phyloP scores from a whole-genome alignment of 2,797 vertebrate genomes.

The Percopsis omiscomaycus region DNA sequence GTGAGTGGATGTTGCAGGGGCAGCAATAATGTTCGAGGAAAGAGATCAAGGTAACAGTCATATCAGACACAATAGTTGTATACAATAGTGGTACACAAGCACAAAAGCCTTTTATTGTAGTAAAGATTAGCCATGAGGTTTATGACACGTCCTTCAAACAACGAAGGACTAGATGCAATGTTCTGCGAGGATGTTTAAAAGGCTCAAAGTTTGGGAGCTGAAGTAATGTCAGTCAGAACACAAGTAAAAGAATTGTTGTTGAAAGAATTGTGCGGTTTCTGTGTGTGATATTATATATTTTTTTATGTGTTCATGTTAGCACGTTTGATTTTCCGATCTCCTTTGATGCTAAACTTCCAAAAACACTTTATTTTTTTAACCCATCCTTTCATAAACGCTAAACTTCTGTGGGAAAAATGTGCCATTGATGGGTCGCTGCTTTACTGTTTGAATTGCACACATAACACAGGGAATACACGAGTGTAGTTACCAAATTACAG shows the following conservation, averaged over 20 bases:
- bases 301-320: constrained; percentile 50
- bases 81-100: constrained; percentile 49
- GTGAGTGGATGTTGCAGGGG: constrained; percentile 59
- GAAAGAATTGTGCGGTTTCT: constrained; percentile 4
- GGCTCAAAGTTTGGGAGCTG: constrained; percentile 33
- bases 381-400: constrained; percentile 34
- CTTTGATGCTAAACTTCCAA: constrained; percentile 54
- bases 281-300: constrained; percentile 47
- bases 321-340: constrained; percentile 57
- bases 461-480: constrained; percentile 53
- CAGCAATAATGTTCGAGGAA: constrained; percentile 62
- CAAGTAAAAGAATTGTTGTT: constrained; percentile 40
- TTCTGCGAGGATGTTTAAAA: constrained; percentile 39
- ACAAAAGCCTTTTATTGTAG: constrained; percentile 26
- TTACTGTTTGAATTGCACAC: constrained; percentile 60
- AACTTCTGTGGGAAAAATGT: constrained; percentile 23
- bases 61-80: constrained; percentile 18
- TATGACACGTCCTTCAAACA: constrained; percentile 53
- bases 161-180: constrained; percentile 39
- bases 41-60: constrained; percentile 60
- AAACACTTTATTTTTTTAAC: constrained; percentile 30
- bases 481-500: constrained; percentile 69
- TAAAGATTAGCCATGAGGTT: constrained; percentile 47
- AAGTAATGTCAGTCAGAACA: constrained; percentile 36
- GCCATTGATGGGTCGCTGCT: constrained; percentile 51